Conservation (phyloP, 1,140 invertebrate genomes). For the Drosophila auraria region DNA sequence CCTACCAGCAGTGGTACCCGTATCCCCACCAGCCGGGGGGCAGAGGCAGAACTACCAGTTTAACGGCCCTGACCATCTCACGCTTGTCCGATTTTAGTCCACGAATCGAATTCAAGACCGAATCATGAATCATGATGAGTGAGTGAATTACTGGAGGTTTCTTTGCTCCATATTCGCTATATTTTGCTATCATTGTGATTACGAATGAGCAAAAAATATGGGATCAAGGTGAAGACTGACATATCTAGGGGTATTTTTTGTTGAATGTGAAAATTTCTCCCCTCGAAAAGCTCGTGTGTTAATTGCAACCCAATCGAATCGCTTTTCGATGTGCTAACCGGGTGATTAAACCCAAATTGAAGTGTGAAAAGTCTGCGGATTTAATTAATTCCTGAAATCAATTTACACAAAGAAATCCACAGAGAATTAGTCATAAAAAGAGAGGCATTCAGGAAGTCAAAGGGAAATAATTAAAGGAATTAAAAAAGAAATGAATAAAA, state of each 20-base stretch:
- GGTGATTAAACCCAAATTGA: constrained; percentile 29
- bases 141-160: constrained; percentile 31
- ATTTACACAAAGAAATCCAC: constrained; percentile 13
- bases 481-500: neutral
- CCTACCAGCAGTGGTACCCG: constrained; percentile 18
- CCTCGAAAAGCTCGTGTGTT: neutral
- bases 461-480: neutral
- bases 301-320: constrained; percentile 45
- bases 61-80: constrained; percentile 72
- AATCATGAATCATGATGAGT: constrained; percentile 30
- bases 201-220: constrained; percentile 26
- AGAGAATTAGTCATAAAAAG: constrained; percentile 6
- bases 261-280: constrained; percentile 4
- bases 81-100: constrained; percentile 48
- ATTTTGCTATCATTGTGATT: constrained; percentile 35
- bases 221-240: constrained; percentile 34
- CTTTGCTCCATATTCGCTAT: constrained; percentile 9
- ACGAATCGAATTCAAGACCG: constrained; percentile 54
- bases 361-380: constrained; percentile 29
- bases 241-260: neutral
- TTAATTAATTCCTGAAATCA: constrained; percentile 7
- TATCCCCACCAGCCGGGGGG: neutral
- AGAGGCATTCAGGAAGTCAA: constrained; percentile 9
- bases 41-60: constrained; percentile 36
- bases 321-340: constrained; percentile 32